Evolutionary conservation across 2,113 vertebrate genomes (phyloP), one percentile per base, ranked within the genome.

Genomic region (Sebastes schlegelii): DNA sequence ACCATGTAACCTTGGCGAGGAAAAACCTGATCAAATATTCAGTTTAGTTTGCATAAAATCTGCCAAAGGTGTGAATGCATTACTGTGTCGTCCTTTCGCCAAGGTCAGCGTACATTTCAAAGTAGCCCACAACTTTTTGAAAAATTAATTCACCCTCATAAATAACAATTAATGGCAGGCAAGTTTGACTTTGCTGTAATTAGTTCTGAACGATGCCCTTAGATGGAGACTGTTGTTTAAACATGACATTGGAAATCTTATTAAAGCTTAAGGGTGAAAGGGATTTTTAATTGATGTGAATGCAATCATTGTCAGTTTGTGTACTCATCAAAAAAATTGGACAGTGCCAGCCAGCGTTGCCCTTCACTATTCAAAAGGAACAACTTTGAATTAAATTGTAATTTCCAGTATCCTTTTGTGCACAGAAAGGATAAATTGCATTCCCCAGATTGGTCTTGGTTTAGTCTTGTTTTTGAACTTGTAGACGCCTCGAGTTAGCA

Each of bases 41-140:
- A 84, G 46, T 84, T 90, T 88, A 61, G 62, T 94, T 94, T 90
- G 90, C 92, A 94, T 93, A 92, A 93, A 92, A 83, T 89, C 89
- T 88, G 91, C 91, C 90, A 88, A 91, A 91, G 84, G 89, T 88
- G 74, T 89, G 91, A 91, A 93, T 94, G 79, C 78, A 92, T 93
- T 93, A 93, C 12, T 52, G 82, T 45, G 60, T 64, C 26, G 82
- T 88, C 79, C 89, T 82, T 34, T 64, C 49, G 79, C 89, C 88
- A 93, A 94, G 93, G 92, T 93, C 92, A 89, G 58, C 12, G 19
- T 74, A 58, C 65, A 77, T 91, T 91, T 91, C 73, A 93, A 86
- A 84, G 87, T 79, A 83, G 73, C 80, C 72, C 43, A 66, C 72
- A 89, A 87, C 79, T 91, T 90, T 79, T 46, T 61, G 67, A 40